Conservation (phyloP, 2,888 invertebrate genomes). For the Schizaphis graminum region DNA sequence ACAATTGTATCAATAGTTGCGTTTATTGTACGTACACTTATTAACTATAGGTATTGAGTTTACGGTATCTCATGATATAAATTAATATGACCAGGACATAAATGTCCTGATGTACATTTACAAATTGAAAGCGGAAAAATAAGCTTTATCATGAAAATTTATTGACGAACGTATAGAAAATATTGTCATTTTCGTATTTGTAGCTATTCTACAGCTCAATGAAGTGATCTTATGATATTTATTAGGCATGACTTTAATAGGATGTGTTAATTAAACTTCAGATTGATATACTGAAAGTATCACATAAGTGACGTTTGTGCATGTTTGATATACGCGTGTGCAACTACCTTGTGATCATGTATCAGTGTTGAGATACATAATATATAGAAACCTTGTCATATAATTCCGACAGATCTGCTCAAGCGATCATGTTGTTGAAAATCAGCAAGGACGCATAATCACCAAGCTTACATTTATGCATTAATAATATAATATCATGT, state of each 20-base stretch:
- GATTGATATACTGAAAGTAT: constrained; percentile 56
- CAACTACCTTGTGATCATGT: constrained; percentile 53
- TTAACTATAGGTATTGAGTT: not conserved
- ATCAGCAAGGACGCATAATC: constrained; percentile 41
- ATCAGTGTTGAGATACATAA: constrained; percentile 17
- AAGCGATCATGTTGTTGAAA: constrained; percentile 20
- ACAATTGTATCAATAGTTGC: not conserved
- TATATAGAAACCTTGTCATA: constrained; percentile 53
- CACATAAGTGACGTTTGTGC: constrained; percentile 47
- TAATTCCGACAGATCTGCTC: constrained; percentile 30
- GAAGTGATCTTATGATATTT: not conserved
- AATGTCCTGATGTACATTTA: not conserved
- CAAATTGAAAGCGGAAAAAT: constrained; percentile 15
- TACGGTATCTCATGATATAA: not conserved
- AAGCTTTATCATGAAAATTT: not conserved
- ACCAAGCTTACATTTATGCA: constrained; percentile 1
- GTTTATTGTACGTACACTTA: not conserved
- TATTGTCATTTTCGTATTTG: constrained; percentile 22
- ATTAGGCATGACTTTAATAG: constrained; percentile 41
- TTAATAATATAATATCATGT: not conserved
- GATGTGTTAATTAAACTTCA: constrained; percentile 51
- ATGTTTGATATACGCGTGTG: constrained; percentile 3
- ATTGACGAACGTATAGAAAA: not conserved
- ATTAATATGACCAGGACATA: not conserved
- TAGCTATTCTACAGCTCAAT: not conserved